Conservation (phyloP, 2,888 invertebrate species). For the Tridacna crocea region DNA sequence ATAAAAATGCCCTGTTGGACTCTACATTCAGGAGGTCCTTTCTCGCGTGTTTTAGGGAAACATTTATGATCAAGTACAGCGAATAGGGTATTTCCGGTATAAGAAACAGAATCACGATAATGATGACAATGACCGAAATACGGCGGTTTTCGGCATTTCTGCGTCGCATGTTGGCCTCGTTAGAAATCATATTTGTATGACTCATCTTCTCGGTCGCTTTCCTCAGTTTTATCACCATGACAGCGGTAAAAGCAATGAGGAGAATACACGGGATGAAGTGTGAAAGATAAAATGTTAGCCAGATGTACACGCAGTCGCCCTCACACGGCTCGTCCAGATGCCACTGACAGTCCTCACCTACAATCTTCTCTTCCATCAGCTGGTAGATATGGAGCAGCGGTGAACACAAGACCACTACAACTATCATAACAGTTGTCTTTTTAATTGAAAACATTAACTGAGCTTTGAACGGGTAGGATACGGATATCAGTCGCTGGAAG, state of each 20-base stretch:
- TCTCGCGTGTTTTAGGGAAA: neutral
- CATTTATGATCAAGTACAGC: slow-evolving; percentile 39
- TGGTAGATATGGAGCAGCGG: slow-evolving; percentile 40
- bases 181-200: slow-evolving; percentile 15
- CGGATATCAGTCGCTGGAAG: slow-evolving; percentile 55
- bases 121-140: slow-evolving; percentile 52
- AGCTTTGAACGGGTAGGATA: slow-evolving; percentile 46
- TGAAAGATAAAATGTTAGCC: slow-evolving; percentile 33
- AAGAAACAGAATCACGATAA: slow-evolving; percentile 57
- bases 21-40: neutral
- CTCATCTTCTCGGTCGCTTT: slow-evolving; percentile 13
- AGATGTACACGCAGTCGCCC: slow-evolving; percentile 32
- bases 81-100: slow-evolving; percentile 61
- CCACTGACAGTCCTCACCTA: slow-evolving; percentile 30
- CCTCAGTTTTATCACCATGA: slow-evolving; percentile 37
- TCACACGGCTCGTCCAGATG: slow-evolving; percentile 18
- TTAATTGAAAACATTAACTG: slow-evolving; percentile 38
- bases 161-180: slow-evolving; percentile 14
- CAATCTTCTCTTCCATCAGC: slow-evolving; percentile 28
- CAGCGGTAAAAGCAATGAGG: slow-evolving; percentile 41
- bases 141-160: slow-evolving; percentile 42
- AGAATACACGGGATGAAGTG: slow-evolving; percentile 52
- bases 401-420: slow-evolving; percentile 28
- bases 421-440: slow-evolving; percentile 18
- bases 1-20: slow-evolving; percentile 30